These are phyloP conservation scores for Cossypha dichroa DNA, from an alignment of 2,797 vertebrate genomes.

Conservation along the genomic window DNA sequence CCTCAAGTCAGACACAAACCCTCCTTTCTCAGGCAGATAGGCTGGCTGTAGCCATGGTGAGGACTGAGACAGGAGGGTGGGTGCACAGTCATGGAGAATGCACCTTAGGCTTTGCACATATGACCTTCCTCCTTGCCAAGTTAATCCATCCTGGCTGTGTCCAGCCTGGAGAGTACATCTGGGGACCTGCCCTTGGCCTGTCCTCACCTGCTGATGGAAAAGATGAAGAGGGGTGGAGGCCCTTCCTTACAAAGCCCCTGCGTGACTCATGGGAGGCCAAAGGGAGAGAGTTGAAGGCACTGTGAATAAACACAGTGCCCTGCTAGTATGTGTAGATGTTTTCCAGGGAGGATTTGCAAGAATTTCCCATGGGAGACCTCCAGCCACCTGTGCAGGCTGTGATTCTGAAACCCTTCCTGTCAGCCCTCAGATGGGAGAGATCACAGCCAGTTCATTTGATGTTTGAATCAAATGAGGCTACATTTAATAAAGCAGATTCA, in stretches of 20 bases:
- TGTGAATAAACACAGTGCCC: not conserved
- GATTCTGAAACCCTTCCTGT: not conserved
- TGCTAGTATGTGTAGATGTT: not conserved
- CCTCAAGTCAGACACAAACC: not conserved
- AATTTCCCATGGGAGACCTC: not conserved
- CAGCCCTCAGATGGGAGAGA: not conserved
- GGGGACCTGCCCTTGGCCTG: not conserved
- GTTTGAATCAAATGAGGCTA: conserved; percentile 10
- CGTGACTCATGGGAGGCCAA: rapidly evolving
- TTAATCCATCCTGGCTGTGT: not conserved
- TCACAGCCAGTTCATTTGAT: not conserved
- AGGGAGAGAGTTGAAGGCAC: not conserved
- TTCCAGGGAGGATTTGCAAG: not conserved
- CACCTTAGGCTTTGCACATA: rapidly evolving
- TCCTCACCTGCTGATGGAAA: not conserved
- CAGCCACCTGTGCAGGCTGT: not conserved
- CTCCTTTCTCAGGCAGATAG: not conserved
- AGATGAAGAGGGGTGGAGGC: not conserved
- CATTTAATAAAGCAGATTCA: conserved; percentile 20
- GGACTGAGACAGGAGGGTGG: rapidly evolving
- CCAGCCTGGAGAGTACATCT: not conserved
- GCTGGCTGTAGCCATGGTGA: not conserved
- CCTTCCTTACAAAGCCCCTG: not conserved
- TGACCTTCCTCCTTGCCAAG: not conserved
- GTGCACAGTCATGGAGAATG: rapidly evolving